phyloP scores from a whole-genome alignment of 1,140 invertebrate species.

The Drosophila cardini region DNA sequence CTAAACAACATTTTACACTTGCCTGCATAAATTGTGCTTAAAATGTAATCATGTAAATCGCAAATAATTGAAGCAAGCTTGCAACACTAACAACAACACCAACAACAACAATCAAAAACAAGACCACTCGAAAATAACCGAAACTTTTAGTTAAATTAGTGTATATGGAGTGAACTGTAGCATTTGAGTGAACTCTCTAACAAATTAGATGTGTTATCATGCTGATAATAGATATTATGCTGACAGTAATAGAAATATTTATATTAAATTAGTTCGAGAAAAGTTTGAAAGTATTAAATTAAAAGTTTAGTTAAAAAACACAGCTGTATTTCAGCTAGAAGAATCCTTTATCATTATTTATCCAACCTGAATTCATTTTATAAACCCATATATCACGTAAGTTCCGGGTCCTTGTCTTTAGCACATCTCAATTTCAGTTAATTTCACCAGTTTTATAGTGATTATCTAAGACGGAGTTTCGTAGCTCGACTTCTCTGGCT shows the following conservation, averaged over 20 bases:
- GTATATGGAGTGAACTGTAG: neutral
- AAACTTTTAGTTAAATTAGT: conserved; percentile 34
- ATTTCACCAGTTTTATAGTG: conserved; percentile 28
- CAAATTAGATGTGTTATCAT: conserved; percentile 25
- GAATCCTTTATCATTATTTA: too few species aligned
- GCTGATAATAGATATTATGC: neutral
- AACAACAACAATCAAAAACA: conserved; percentile 11
- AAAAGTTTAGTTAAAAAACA: too few species aligned
- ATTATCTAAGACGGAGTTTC: conserved; percentile 15
- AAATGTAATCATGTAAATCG: conserved; percentile 76
- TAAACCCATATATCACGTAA: neutral
- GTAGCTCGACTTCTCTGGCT: neutral
- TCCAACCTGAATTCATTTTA: neutral
- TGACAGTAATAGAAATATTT: neutral
- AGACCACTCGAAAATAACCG: conserved; percentile 25
- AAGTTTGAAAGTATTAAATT: too few species aligned
- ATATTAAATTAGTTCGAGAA: too few species aligned
- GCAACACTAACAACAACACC: conserved; percentile 18
- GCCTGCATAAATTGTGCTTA: conserved; percentile 72
- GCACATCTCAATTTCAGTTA: conserved; percentile 20
- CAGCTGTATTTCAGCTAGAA: too few species aligned
- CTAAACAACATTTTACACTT: conserved; percentile 59
- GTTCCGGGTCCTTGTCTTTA: conserved; percentile 1
- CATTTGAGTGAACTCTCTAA: conserved; percentile 35
- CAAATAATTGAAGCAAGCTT: conserved; percentile 67